Evolutionary conservation across 1,140 invertebrate species (phyloP).

Genomic region (Drosophila sturtevanti): DNA sequence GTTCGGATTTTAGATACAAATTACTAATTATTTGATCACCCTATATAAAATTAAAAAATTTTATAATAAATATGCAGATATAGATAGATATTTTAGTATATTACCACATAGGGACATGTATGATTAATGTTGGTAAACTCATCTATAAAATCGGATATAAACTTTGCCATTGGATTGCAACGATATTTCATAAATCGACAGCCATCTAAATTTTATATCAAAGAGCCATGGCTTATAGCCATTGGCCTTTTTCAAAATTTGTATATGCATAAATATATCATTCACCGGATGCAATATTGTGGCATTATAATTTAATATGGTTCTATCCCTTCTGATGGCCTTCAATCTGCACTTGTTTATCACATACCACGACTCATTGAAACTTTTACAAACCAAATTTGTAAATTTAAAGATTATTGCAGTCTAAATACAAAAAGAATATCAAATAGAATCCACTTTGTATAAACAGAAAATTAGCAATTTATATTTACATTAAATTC

Average conservation of each 20-base stretch:
- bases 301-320: conserved; percentile 8
- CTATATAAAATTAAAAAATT: neutral
- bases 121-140: conserved; percentile 37
- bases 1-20: neutral
- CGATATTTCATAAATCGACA: conserved; percentile 19
- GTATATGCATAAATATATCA: neutral
- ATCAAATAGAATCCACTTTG: neutral
- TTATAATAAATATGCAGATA: too few relatives aligned
- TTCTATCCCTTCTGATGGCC: conserved; percentile 19
- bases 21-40: neutral
- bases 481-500: neutral
- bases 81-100: too few relatives aligned
- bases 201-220: conserved; percentile 2
- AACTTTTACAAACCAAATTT: conserved; percentile 21
- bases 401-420: conserved; percentile 15
- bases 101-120: conserved; percentile 37
- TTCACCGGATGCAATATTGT: conserved; percentile 14
- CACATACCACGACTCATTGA: conserved; percentile 36
- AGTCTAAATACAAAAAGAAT: neutral
- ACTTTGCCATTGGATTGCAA: conserved; percentile 9
- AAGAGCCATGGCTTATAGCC: conserved; percentile 32
- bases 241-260: conserved; percentile 19
- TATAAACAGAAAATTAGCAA: too few relatives aligned
- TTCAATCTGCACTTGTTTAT: conserved; percentile 20
- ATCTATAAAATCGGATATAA: conserved; percentile 9